Conservation (phyloP, 2,888 invertebrate genomes). For the Capitulum mitella region DNA sequence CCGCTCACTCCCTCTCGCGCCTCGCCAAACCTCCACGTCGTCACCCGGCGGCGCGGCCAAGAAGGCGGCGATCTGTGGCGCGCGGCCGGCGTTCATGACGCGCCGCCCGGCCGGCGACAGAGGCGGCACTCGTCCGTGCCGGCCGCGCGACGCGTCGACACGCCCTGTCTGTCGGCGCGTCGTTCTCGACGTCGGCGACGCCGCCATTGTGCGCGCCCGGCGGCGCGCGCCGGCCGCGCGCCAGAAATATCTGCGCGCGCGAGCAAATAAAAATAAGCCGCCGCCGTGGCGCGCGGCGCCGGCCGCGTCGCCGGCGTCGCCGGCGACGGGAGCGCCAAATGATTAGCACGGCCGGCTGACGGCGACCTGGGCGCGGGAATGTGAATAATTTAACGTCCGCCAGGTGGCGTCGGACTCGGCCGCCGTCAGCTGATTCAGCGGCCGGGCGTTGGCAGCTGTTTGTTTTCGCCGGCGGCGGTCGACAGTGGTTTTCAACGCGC, state of each 20-base stretch:
- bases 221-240: background rate
- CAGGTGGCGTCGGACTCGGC: background rate
- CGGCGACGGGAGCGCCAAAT: background rate
- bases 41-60: too few relatives aligned
- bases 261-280: background rate
- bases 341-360: background rate
- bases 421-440: background rate
- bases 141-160: background rate
- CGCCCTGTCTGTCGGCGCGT: background rate
- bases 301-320: background rate
- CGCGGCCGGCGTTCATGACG: background rate
- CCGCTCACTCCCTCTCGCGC: too few relatives aligned
- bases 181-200: background rate
- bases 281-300: background rate
- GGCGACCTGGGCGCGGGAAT: background rate
- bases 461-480: background rate
- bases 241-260: background rate
- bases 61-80: background rate
- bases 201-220: background rate
- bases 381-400: background rate
- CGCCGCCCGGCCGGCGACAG: background rate
- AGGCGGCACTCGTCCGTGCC: background rate
- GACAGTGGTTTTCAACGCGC: slow-evolving; percentile 8
- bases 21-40: too few relatives aligned
- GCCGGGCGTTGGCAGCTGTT: background rate